Evolutionary conservation across 2,797 vertebrate genomes (phyloP).

Genomic region (Balearica regulorum): DNA sequence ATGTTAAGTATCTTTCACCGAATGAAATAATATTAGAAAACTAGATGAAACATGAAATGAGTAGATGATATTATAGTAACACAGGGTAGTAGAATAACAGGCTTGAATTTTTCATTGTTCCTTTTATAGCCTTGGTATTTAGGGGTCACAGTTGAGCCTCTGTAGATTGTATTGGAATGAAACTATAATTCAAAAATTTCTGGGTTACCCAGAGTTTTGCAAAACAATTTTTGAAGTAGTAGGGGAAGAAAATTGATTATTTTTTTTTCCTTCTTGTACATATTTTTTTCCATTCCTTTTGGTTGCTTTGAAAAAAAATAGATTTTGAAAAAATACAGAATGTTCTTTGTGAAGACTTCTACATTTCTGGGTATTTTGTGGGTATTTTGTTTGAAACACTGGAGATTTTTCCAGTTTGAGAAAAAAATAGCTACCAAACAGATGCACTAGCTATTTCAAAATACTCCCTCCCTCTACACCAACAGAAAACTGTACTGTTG

Average conservation of each 20-base stretch:
- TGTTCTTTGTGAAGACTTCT: background rate
- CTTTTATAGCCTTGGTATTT: background rate
- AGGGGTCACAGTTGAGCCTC: background rate
- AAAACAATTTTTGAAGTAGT: background rate
- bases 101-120: background rate
- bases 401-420: slow-evolving; percentile 11
- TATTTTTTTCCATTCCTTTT: background rate
- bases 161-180: background rate
- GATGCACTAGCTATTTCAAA: slow-evolving; percentile 57
- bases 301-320: background rate
- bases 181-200: slow-evolving; percentile 6
- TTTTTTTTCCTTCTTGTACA: background rate
- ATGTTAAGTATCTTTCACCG: background rate
- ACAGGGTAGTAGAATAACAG: background rate
- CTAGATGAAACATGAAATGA: background rate
- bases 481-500: slow-evolving; percentile 36
- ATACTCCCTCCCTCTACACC: slow-evolving; percentile 4
- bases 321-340: background rate
- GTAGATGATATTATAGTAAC: background rate
- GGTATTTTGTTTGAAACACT: background rate
- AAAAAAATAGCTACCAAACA: slow-evolving; percentile 56
- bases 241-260: background rate
- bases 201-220: background rate
- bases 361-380: background rate
- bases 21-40: slow-evolving; percentile 1